These are phyloP conservation scores for Lophochroa leadbeateri DNA, from an alignment of 2,113 vertebrate genomes.

Conservation along the genomic window DNA sequence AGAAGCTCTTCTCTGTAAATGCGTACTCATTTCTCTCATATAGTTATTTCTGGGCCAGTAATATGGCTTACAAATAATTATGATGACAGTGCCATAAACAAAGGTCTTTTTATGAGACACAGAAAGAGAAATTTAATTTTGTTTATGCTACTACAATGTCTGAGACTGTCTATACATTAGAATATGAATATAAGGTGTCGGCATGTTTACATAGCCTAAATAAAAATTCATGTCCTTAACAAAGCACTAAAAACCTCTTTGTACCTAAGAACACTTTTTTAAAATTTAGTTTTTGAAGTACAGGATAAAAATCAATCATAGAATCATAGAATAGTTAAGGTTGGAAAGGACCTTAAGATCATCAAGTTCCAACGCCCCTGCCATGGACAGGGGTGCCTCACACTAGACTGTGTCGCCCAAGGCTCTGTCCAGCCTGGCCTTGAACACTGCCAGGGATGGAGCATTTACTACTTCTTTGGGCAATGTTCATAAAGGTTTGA, in stretches of 20 bases:
- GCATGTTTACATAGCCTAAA: not conserved
- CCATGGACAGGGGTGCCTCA: not conserved
- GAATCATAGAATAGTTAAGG: not conserved
- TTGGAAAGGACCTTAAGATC: not conserved
- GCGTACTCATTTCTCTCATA: not conserved
- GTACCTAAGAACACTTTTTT: not conserved
- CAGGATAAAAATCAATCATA: not conserved
- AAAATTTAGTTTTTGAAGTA: not conserved
- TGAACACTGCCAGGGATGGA: not conserved
- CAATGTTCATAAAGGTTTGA: not conserved
- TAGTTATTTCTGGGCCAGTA: slow-evolving; percentile 22
- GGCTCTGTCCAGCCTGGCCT: not conserved
- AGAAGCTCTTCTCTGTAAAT: slow-evolving; percentile 31
- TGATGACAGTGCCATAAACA: not conserved
- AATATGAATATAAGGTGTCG: not conserved
- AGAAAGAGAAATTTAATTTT: not conserved
- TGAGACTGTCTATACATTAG: not conserved
- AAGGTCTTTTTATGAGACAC: not conserved
- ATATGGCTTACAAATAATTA: not conserved
- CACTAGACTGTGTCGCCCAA: not conserved
- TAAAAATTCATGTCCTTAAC: not conserved
- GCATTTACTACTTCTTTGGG: not conserved
- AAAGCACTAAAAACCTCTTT: not conserved
- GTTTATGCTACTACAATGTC: not conserved
- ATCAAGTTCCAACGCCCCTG: not conserved